Percentiles rank a stretch among this genome's conserved stretches.
These are phyloP conservation scores for Rhodinocichla rosea DNA, from an alignment of 2,113 vertebrate genomes.

Conservation along the genomic window DNA sequence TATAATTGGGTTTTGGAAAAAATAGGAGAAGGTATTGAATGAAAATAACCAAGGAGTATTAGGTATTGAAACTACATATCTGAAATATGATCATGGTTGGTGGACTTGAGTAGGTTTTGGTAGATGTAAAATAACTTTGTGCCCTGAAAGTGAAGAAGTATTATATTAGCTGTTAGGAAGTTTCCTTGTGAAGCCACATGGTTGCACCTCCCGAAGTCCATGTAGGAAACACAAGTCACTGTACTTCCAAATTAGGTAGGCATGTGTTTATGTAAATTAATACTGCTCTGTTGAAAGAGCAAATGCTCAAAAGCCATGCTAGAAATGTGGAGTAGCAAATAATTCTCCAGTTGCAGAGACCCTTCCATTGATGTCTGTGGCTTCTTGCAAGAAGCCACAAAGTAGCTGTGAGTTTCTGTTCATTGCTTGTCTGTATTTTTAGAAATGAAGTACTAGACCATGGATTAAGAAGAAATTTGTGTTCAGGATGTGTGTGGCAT, in stretches of 20 bases:
- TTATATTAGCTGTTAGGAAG: background rate
- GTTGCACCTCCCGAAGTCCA: background rate
- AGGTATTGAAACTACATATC: background rate
- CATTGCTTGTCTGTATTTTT: constrained; percentile 34
- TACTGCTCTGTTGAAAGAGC: background rate
- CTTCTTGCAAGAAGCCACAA: constrained; percentile 42
- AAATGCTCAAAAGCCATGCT: background rate
- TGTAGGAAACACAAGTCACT: background rate
- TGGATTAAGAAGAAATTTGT: constrained; percentile 12
- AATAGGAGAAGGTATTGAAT: background rate
- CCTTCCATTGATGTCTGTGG: constrained; percentile 27
- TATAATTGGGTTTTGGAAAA: background rate
- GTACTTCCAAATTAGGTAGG: background rate
- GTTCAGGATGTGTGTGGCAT: constrained; percentile 35
- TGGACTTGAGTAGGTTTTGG: background rate
- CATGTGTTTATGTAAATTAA: background rate
- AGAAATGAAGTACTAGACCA: constrained; percentile 18
- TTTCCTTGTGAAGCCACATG: background rate
- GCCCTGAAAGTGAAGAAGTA: background rate
- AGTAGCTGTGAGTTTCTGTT: constrained; percentile 38
- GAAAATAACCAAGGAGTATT: background rate
- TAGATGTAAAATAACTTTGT: background rate
- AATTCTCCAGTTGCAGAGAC: constrained; percentile 21
- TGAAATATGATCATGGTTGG: background rate
- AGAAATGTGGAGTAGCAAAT: background rate